phyloP scores from a whole-genome alignment of 2,888 invertebrate species.

The Cheilosia pagana region DNA sequence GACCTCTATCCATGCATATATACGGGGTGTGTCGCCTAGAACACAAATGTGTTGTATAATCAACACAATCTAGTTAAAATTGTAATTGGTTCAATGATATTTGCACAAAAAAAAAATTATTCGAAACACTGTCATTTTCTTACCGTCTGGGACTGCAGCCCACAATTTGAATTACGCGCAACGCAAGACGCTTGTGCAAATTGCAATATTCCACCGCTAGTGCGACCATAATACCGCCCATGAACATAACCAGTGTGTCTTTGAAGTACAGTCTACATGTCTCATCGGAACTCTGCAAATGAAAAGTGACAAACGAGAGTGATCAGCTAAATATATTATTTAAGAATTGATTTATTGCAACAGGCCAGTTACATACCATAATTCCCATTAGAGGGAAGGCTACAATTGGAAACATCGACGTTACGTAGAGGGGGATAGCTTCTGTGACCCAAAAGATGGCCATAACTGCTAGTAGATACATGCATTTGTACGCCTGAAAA shows the following conservation, averaged over 20 bases:
- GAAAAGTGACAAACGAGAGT: slow-evolving; percentile 21
- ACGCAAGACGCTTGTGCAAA: slow-evolving; percentile 93
- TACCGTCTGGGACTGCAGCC: slow-evolving; percentile 90
- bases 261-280: slow-evolving; percentile 91
- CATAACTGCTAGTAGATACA: slow-evolving; percentile 92
- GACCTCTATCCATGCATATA: not conserved
- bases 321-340: not conserved
- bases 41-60: slow-evolving; percentile 3
- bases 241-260: slow-evolving; percentile 93
- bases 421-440: slow-evolving; percentile 91
- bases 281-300: slow-evolving; percentile 83
- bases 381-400: slow-evolving; percentile 93
- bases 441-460: slow-evolving; percentile 93
- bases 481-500: slow-evolving; percentile 87
- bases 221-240: slow-evolving; percentile 95
- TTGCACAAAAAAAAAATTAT: not conserved
- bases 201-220: slow-evolving; percentile 95
- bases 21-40: not conserved
- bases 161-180: slow-evolving; percentile 91
- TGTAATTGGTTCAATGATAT: slow-evolving; percentile 45
- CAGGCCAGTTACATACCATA: slow-evolving; percentile 83
- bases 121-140: slow-evolving; percentile 55
- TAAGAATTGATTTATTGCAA: slow-evolving; percentile 49
- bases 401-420: slow-evolving; percentile 92
- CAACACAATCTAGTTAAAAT: slow-evolving; percentile 12